Evolutionary conservation across 2,888 invertebrate species (phyloP).

Genomic region (Glomeris marginata): DNA sequence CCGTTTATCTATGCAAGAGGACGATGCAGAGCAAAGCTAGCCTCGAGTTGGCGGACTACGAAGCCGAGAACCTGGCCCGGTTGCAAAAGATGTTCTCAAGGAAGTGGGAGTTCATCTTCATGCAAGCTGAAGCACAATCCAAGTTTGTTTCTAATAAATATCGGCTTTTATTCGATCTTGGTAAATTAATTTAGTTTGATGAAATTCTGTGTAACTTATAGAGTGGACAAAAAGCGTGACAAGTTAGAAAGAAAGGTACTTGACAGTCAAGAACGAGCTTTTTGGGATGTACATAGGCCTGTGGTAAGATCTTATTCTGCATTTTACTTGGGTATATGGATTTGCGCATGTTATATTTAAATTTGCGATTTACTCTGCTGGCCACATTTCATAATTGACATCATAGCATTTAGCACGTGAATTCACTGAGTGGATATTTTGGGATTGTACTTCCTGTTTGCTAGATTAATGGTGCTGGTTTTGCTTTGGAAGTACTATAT

Average conservation of each 20-base stretch:
- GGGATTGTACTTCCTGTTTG: neutral
- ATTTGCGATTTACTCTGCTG: too few relatives aligned
- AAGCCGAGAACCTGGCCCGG: slow-evolving; percentile 92
- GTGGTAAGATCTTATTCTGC: slow-evolving; percentile 64
- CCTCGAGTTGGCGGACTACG: slow-evolving; percentile 93
- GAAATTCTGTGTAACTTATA: slow-evolving; percentile 22
- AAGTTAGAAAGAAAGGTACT: slow-evolving; percentile 94
- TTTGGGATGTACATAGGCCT: slow-evolving; percentile 99
- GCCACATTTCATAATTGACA: slow-evolving; percentile 19
- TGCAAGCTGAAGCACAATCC: slow-evolving; percentile 90
- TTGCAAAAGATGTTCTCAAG: slow-evolving; percentile 98
- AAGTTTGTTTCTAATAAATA: slow-evolving; percentile 35
- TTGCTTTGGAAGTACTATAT: neutral
- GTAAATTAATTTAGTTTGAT: neutral
- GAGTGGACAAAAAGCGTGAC: slow-evolving; percentile 96
- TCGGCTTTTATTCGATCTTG: neutral
- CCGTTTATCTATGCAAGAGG: slow-evolving; percentile 95
- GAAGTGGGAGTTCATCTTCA: slow-evolving; percentile 99
- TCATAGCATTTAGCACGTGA: neutral
- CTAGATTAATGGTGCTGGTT: neutral
- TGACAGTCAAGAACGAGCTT: slow-evolving; percentile 97
- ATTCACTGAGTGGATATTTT: neutral
- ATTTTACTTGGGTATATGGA: too few relatives aligned
- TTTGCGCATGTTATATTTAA: too few relatives aligned
- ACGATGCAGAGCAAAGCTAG: slow-evolving; percentile 99